These are phyloP conservation scores for Acanthaster planci DNA, from an alignment of 35 echinoderm and acorn worm species.

Conservation along the genomic window DNA sequence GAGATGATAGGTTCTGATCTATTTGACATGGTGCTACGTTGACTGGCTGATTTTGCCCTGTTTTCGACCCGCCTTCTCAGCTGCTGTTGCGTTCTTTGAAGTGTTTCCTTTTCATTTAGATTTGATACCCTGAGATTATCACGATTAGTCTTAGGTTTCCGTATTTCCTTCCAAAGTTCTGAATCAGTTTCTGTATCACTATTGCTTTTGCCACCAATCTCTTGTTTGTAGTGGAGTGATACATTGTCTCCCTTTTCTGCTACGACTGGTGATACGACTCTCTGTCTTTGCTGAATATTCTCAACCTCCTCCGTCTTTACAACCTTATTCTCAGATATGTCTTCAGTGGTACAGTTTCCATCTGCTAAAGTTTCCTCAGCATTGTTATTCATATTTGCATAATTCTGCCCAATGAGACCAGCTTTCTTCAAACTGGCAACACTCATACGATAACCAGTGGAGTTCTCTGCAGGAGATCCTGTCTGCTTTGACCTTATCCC, in stretches of 20 bases:
- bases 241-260: background rate
- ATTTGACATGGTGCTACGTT: background rate
- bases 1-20: background rate
- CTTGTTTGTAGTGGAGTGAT: background rate
- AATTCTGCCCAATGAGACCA: background rate
- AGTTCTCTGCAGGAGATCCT: background rate
- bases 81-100: background rate
- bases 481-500: background rate
- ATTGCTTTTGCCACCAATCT: background rate
- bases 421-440: constrained; percentile 21
- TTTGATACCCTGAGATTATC: background rate
- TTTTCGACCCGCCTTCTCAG: background rate
- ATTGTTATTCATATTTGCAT: background rate
- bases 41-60: constrained; percentile 14
- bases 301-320: background rate
- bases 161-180: constrained; percentile 11
- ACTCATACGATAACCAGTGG: background rate
- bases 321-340: background rate
- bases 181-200: constrained; percentile 19
- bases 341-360: background rate
- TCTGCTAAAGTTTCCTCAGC: background rate
- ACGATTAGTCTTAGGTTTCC: background rate
- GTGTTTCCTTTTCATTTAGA: background rate
- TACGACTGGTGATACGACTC: background rate
- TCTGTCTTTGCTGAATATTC: background rate